Conservation (phyloP, 2,113 vertebrate genomes). For the Scophthalmus maximus region DNA sequence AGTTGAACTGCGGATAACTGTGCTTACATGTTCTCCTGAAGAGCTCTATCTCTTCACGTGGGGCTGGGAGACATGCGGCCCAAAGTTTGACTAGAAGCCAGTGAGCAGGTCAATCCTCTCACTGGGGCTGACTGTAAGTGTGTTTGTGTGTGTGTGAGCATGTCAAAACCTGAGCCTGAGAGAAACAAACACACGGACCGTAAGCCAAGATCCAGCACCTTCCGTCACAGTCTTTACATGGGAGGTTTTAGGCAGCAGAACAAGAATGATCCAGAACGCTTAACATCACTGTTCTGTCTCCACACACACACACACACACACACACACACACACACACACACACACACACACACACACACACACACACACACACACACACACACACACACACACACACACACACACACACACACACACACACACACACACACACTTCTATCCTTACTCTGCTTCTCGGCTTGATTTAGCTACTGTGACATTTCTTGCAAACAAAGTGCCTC, state of each 20-base stretch:
- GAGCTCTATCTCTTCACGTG: slow-evolving; percentile 7
- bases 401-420: slow-evolving; percentile 1
- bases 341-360: background rate
- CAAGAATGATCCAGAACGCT: background rate
- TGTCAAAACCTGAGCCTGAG: slow-evolving; percentile 21
- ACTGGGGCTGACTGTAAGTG: slow-evolving; percentile 9
- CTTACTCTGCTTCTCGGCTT: slow-evolving; percentile 61
- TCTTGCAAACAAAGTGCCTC: slow-evolving; percentile 67
- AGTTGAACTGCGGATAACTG: slow-evolving; percentile 44
- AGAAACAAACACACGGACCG: slow-evolving; percentile 43
- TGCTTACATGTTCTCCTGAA: slow-evolving; percentile 18
- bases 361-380: background rate
- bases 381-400: background rate
- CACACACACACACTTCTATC: slow-evolving; percentile 2
- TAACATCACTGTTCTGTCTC: slow-evolving; percentile 4
- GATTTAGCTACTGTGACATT: slow-evolving; percentile 81
- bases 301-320: too few species aligned
- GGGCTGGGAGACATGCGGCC: background rate
- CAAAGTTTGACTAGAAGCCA: slow-evolving; percentile 36
- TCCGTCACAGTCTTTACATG: background rate
- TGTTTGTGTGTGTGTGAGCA: slow-evolving; percentile 22
- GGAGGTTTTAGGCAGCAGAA: too few species aligned
- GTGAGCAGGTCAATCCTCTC: slow-evolving; percentile 6
- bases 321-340: too few species aligned
- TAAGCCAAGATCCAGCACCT: slow-evolving; percentile 9